These are phyloP conservation scores for Eupithecia centaureata DNA, from an alignment of 2,888 invertebrate genomes.

Conservation along the genomic window DNA sequence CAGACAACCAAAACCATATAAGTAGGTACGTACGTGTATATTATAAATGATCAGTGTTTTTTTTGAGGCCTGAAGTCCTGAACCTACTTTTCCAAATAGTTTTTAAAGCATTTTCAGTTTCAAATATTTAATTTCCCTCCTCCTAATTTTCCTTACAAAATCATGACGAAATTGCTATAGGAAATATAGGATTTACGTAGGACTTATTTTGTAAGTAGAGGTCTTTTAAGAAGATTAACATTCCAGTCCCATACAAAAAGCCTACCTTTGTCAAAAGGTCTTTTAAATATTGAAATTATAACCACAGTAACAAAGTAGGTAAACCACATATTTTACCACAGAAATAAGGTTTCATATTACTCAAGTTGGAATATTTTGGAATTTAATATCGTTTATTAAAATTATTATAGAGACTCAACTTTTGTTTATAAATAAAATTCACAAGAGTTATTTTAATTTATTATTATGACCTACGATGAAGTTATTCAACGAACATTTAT, in stretches of 20 bases:
- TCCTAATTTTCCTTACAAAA: neutral
- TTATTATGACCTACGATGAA: constrained; percentile 33
- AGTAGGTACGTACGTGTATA: too few species aligned
- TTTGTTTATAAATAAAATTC: constrained; percentile 33
- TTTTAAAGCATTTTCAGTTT: too few species aligned
- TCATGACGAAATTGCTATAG: neutral
- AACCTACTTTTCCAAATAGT: too few species aligned
- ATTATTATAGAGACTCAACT: constrained; percentile 39
- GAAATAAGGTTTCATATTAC: neutral
- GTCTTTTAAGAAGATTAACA: neutral
- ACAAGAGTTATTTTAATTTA: constrained; percentile 33
- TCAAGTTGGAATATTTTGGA: neutral
- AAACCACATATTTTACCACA: neutral
- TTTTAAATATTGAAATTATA: constrained; percentile 4
- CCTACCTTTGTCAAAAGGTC: neutral
- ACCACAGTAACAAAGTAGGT: constrained; percentile 2
- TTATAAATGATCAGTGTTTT: too few species aligned
- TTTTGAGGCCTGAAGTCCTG: too few species aligned
- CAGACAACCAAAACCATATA: neutral
- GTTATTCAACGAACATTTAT: constrained; percentile 32
- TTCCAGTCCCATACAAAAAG: neutral
- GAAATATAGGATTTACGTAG: neutral
- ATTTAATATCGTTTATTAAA: neutral
- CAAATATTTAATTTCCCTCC: neutral
- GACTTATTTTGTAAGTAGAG: neutral